phyloP scores from a whole-genome alignment of 92 coral and sea anemone genomes.

The Isaurus tuberculatus region DNA sequence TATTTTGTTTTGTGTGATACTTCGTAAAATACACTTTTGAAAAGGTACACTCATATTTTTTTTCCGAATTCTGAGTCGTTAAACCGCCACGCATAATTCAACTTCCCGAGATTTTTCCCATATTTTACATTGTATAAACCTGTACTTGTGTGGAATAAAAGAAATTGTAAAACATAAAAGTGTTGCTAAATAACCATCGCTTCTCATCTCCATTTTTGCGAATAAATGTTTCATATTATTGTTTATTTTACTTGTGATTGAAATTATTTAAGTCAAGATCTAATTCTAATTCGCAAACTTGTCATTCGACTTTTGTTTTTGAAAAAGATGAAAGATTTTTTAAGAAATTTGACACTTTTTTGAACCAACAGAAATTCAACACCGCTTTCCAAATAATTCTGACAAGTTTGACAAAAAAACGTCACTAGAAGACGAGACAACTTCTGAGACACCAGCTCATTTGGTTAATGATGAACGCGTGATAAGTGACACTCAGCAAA shows the following conservation, averaged over 20 bases:
- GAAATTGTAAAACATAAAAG: background rate
- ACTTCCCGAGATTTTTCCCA: too few relatives aligned
- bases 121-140: too few relatives aligned
- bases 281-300: background rate
- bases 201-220: background rate
- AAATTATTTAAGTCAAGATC: background rate
- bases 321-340: background rate
- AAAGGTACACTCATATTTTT: too few relatives aligned
- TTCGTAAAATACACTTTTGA: too few relatives aligned
- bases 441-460: background rate
- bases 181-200: background rate
- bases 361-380: conserved; percentile 43
- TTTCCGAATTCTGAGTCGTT: too few relatives aligned
- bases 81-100: too few relatives aligned
- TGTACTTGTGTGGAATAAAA: background rate
- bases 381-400: conserved; percentile 22
- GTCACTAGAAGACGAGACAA: background rate
- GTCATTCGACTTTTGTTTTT: background rate
- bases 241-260: background rate
- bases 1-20: too few relatives aligned
- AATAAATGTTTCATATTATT: background rate
- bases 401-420: conserved; percentile 27
- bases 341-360: background rate
- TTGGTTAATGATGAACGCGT: background rate
- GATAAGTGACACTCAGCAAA: background rate